Base-by-base conservation (phyloP, 2,888 invertebrate genomes). In the Polyommatus iphigenia region DNA sequence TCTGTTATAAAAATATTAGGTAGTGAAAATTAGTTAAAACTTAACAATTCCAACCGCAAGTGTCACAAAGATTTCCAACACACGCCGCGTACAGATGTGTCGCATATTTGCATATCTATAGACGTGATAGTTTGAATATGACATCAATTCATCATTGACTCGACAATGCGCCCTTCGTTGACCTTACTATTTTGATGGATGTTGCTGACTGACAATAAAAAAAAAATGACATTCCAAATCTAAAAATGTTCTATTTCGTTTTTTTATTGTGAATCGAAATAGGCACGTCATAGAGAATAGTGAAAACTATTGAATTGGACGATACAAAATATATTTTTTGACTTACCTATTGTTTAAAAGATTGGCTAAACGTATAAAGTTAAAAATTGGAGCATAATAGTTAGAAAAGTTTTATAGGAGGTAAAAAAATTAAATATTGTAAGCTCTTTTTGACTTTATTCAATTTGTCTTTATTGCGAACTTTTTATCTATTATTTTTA, bases 41-140 rank as follows among this genome's bases (percentile, higher is more conserved):
- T 50, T 15, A 15, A 67, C 1, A 15, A 67, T 67, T 15, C 15
- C 29, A 67, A 75, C 75, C 75, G 50, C 75, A 75, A 75, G 75
- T 83, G 81, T 83, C 84, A 79, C 82, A 81, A 80, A 80, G 79
- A 83, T 81, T 79, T 81, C 81, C 80, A 82, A 80, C 83, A 83
- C 83, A 82, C 83, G 86, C 88, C 88, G 20, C 41, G 72, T 88
- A 88, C 83, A 83, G 80, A 85, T 82, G 82, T 82, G 79, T 82
- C 81, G 83, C 84, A 79, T 82, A 92, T 93, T 93, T 90, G 88
- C 92, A 93, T 93, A 86, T 89, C 85, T 89, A 91, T 87, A 83
- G 83, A 24, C 24, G 83, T 82, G 85, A 86, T 87, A 85, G 86
- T 88, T 88, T 86, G 90, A 87, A 88, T 90, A 87, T 90, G 90